Evolutionary conservation across 37 sponge, comb jelly and placozoan species (phyloP).

Genomic region (Cladorhizidae sp.): DNA sequence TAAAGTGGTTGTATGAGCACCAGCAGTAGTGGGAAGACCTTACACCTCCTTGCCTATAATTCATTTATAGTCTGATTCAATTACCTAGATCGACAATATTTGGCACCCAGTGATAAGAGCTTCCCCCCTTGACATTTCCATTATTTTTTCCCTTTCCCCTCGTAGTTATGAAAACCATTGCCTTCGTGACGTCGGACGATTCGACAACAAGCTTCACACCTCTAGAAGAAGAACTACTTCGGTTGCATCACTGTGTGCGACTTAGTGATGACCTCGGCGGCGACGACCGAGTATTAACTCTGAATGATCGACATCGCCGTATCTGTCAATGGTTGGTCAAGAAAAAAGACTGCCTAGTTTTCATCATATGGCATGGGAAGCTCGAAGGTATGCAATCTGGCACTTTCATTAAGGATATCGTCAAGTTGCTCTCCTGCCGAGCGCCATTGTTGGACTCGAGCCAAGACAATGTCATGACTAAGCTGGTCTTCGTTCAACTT

Average conservation of each 20-base stretch:
- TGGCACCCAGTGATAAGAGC: no score
- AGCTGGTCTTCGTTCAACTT: not conserved
- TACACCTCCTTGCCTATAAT: no score
- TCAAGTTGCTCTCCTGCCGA: not conserved
- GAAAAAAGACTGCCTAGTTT: not conserved
- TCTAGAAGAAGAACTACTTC: not conserved
- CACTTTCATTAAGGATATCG: not conserved
- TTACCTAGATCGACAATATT: no score
- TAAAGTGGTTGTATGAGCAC: no score
- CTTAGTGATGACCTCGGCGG: not conserved
- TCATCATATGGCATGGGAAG: slow-evolving; percentile 4
- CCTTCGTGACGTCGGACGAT: slow-evolving; percentile 3
- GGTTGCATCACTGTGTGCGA: not conserved
- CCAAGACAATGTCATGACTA: not conserved
- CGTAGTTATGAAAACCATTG: not conserved
- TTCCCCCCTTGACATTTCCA: no score
- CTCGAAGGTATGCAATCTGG: not conserved
- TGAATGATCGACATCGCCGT: not conserved
- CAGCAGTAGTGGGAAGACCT: no score
- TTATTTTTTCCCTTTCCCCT: no score
- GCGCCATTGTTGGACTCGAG: no score
- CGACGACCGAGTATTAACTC: not conserved
- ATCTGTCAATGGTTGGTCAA: not conserved
- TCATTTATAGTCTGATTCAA: no score
- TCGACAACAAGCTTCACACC: not conserved